These are phyloP conservation scores for Tenrec ecaudatus DNA, from an alignment of 2,113 vertebrate species.

Conservation along the genomic window DNA sequence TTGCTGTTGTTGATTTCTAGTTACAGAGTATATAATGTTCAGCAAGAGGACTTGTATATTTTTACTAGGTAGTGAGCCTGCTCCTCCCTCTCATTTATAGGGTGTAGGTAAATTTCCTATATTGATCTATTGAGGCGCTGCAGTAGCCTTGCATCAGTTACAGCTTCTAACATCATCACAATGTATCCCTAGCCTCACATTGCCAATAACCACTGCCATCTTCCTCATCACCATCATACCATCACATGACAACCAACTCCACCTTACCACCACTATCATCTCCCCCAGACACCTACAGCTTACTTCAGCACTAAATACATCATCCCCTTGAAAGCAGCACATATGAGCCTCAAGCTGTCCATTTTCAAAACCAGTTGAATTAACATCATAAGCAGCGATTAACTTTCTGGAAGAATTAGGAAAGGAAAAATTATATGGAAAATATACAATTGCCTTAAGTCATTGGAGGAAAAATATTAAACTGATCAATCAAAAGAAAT, in stretches of 20 bases:
- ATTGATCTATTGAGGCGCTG: neutral
- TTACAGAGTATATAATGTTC: neutral
- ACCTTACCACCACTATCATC: too few species aligned
- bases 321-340: too few species aligned
- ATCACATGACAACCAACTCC: too few species aligned
- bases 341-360: too few species aligned
- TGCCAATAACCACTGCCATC: too few species aligned
- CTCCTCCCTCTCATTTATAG: neutral
- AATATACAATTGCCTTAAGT: neutral
- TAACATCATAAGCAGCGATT: neutral
- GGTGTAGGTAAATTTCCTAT: neutral
- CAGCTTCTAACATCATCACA: neutral
- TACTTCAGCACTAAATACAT: too few species aligned
- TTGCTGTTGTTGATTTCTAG: neutral
- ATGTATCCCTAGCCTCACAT: too few species aligned
- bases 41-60: neutral
- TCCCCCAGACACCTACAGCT: too few species aligned
- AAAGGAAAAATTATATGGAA: neutral
- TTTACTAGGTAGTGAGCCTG: neutral
- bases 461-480: conserved; percentile 16
- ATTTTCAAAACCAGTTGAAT: neutral
- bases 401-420: neutral
- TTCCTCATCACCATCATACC: too few species aligned
- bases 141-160: neutral
- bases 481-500: neutral